phyloP scores from a whole-genome alignment of 2,113 vertebrate genomes.

The Myiopsitta monachus region DNA sequence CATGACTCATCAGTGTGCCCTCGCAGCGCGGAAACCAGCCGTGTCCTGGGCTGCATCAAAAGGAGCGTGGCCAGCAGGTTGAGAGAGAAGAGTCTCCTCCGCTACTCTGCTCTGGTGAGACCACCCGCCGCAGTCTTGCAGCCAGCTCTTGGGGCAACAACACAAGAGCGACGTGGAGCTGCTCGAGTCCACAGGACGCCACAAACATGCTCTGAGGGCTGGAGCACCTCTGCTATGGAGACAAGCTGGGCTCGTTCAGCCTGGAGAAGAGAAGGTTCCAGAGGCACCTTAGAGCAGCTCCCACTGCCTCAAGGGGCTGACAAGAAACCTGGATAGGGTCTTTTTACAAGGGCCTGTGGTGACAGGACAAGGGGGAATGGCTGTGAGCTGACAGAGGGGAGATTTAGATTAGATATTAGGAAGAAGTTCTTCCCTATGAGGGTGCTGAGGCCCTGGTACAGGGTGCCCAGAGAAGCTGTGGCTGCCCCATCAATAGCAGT shows the following conservation, averaged over 20 bases:
- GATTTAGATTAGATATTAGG: background rate
- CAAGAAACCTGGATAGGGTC: background rate
- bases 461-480: background rate
- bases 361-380: background rate
- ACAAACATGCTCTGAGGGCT: fast-evolving
- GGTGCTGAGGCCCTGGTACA: background rate
- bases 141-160: background rate
- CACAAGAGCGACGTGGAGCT: background rate
- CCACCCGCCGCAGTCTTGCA: fast-evolving
- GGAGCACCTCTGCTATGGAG: background rate
- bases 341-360: background rate
- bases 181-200: fast-evolving
- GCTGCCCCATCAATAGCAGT: background rate
- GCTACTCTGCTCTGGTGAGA: background rate
- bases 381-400: background rate
- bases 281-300: background rate
- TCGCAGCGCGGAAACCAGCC: no score
- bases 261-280: background rate
- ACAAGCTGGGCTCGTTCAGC: background rate
- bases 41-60: background rate
- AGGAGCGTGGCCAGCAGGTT: background rate
- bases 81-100: background rate
- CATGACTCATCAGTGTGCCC: no score
- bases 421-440: background rate
- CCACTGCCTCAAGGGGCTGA: background rate